Base-by-base conservation (phyloP, 2,888 invertebrate species). In the Apoderus coryli region DNA sequence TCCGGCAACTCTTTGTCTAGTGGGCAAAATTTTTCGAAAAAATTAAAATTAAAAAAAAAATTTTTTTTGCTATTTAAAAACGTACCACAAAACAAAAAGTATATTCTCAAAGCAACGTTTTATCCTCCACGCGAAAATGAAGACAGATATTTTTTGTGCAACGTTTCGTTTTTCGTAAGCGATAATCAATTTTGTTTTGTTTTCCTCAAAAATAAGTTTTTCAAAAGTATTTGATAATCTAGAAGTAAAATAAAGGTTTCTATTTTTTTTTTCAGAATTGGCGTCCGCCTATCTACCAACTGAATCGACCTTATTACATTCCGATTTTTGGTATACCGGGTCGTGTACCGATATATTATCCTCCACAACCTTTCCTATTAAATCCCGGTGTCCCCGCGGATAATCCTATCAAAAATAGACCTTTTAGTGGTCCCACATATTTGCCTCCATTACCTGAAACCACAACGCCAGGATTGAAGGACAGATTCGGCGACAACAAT, bases 241-340 rank as follows among this genome's bases (percentile, higher is more conserved):
- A 5, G 10, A 10, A 9, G n/a, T n/a, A n/a, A n/a, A n/a, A n/a
- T n/a, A n/a, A n/a, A n/a, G n/a, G n/a, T n/a, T n/a, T 12, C 11
- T 13, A 7, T 16, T 25, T 30, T 9, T 27, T 23, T 34, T 32
- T 32, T 10, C 16, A 39, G 39, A 28, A 44, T 3, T 56, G 50
- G 49, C 47, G 45, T 25, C 49, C 55, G 2, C 41, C 48, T 4
- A 31, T 39, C 1, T 50, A 52, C 32, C 46, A 46, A 26, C 27
- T 56, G 3, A 40, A 34, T 14, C 42, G 54, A n/a, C 56, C 58
- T 3, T 57, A 57, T 39, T 52, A 38, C 30, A 51, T 56, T 12
- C 57, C 58, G 1, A 41, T 56, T 5, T 56, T 45, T 39, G 53
- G 54, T 6, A 25, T 35, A 2, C 37, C 40, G 4, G 54, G 52